Conservation (phyloP, 1,140 invertebrate species). For the Drosophila burlai region DNA sequence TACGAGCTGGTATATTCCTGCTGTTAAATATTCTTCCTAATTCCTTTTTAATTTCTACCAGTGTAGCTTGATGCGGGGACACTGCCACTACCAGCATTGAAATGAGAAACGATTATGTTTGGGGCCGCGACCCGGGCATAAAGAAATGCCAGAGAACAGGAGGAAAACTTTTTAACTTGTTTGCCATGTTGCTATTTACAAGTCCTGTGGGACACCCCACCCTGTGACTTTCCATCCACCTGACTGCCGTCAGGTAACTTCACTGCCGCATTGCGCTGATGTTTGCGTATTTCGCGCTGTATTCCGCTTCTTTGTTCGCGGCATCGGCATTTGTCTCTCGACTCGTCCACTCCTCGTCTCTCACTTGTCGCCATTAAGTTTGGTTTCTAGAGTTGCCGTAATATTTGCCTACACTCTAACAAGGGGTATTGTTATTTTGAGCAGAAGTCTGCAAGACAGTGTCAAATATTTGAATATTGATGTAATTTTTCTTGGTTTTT, state of each 20-base stretch:
- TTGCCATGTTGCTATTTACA: constrained; percentile 84
- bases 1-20: not conserved
- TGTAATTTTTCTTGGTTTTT: not conserved
- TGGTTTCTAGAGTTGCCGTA: constrained; percentile 58
- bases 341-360: constrained; percentile 40
- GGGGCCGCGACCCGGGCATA: constrained; percentile 61
- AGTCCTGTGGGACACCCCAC: constrained; percentile 75
- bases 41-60: not conserved
- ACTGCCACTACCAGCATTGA: constrained; percentile 53
- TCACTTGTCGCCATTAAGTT: constrained; percentile 61
- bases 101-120: constrained; percentile 85
- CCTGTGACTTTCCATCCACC: not conserved
- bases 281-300: constrained; percentile 71
- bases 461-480: not conserved
- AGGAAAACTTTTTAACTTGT: constrained; percentile 83
- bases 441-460: no score
- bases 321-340: constrained; percentile 60
- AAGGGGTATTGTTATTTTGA: not conserved
- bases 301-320: constrained; percentile 47
- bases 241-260: constrained; percentile 52
- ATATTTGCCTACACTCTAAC: constrained; percentile 43
- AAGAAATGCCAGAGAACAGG: constrained; percentile 77
- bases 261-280: constrained; percentile 79
- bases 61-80: constrained; percentile 12
- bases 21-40: not conserved